Evolutionary conservation across 2,113 vertebrate genomes (phyloP).

Genomic region (Xenus cinereus): DNA sequence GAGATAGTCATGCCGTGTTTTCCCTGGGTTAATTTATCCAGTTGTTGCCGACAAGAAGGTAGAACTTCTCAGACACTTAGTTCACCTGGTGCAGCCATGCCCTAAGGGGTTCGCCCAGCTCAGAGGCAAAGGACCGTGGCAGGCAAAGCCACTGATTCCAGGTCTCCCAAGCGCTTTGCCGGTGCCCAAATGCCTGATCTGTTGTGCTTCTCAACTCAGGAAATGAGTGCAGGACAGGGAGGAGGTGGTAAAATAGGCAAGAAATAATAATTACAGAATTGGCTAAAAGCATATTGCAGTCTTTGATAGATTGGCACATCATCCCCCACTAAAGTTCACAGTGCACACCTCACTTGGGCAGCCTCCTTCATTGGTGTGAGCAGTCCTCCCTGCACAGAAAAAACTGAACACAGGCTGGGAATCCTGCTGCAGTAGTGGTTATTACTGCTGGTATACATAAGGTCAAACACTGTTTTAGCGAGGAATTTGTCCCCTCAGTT

Average conservation of each 20-base stretch:
- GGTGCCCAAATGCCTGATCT: neutral
- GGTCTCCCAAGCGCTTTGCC: neutral
- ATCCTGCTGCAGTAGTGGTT: neutral
- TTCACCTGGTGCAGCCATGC: neutral
- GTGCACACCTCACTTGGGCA: neutral
- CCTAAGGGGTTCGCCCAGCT: neutral
- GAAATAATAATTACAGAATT: neutral
- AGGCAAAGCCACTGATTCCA: neutral
- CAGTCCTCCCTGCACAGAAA: neutral
- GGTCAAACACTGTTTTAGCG: conserved; percentile 5
- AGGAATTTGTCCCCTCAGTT: conserved; percentile 30
- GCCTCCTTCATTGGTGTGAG: neutral
- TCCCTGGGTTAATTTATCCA: neutral
- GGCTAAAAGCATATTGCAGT: neutral
- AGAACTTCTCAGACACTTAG: neutral
- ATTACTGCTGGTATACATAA: neutral
- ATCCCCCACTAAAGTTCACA: neutral
- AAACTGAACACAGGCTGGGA: neutral
- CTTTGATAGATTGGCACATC: neutral
- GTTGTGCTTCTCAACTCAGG: neutral
- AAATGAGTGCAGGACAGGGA: neutral
- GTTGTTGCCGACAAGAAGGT: neutral
- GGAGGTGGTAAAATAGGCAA: neutral
- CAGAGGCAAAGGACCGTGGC: neutral
- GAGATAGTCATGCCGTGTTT: neutral